Percentiles rank a stretch among this genome's conserved stretches.
phyloP scores from a whole-genome alignment of 2,888 invertebrate genomes.

The Prosopocoilus inquinatus region DNA sequence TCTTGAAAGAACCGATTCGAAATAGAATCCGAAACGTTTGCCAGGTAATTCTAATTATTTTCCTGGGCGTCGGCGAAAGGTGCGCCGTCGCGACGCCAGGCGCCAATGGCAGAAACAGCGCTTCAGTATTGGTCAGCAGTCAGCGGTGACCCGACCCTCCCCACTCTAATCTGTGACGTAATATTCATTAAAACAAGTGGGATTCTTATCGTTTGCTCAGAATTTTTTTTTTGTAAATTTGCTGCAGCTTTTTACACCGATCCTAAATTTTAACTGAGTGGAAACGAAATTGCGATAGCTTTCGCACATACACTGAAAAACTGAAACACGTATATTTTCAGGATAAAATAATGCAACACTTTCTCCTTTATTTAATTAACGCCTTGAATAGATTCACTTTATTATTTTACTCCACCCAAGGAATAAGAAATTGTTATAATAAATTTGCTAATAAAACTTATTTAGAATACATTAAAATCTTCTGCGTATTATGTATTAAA shows the following conservation, averaged over 20 bases:
- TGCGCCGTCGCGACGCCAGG: constrained; percentile 47
- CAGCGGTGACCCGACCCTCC: constrained; percentile 42
- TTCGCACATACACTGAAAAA: no score
- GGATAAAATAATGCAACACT: no score
- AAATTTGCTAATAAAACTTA: no score
- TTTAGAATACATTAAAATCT: no score
- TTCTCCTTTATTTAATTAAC: no score
- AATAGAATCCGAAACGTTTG: no score
- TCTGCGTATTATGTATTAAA: no score
- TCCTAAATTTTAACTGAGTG: no score
- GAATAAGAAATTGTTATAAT: no score
- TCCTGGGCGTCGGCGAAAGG: constrained; percentile 38
- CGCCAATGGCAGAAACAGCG: constrained; percentile 43
- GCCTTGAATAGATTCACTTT: no score
- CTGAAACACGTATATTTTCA: no score
- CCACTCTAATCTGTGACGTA: constrained; percentile 37
- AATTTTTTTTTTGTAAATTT: constrained; percentile 3
- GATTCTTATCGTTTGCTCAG: constrained; percentile 3
- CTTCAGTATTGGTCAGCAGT: constrained; percentile 34
- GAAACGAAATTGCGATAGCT: neutral
- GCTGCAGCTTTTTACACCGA: neutral
- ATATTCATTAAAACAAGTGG: constrained; percentile 37
- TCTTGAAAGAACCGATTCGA: neutral
- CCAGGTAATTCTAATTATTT: neutral
- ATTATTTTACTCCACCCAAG: no score